Evolutionary conservation across 2,888 invertebrate species (phyloP), one percentile per base, ranked within the genome.

Genomic region (Ferrisia virgata): DNA sequence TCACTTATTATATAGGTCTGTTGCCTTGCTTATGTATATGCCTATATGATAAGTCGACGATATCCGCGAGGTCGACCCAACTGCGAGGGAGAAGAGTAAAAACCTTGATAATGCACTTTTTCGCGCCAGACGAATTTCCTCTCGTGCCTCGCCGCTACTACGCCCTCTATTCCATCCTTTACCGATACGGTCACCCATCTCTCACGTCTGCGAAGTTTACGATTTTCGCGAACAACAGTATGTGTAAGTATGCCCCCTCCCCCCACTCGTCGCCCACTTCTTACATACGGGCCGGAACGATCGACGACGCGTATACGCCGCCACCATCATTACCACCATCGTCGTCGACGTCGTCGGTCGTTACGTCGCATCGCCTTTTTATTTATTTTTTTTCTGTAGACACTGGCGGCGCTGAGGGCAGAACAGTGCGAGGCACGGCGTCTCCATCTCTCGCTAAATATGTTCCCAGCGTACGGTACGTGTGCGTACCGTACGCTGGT

Each of bases 131-230:
- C 64, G 31, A 64, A 64, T 15, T 11, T 2, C 64, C 22, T 53
- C 13, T 5, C 40, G 6, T 4, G 53, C 18, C 4, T 13, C 3
- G 18, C 64, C 28, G n/a, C n/a, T n/a, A n/a, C n/a, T n/a, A n/a
- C n/a, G n/a, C n/a, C n/a, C n/a, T n/a, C n/a, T n/a, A n/a, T n/a
- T n/a, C n/a, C n/a, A n/a, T 64, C 15, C 64, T 28, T 22, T 28
- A 25, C 28, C 64, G n/a, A 3, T 64, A 18, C 31, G 28, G 18
- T 22, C 53, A 22, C 53, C 22, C 22, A 22, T 53, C 53, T 47
- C 15, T 9, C 8, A 76, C 72, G 72, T 76, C 72, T 76, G 72
- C 72, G 72, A 76, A 76, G 72, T 76, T 76, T 47, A 15, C n/a
- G 8, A 6, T 47, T 3, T n/a, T n/a, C 13, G 53, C 53, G 18